Base-by-base conservation (phyloP, 2,113 vertebrate species). In the Channa argus region DNA sequence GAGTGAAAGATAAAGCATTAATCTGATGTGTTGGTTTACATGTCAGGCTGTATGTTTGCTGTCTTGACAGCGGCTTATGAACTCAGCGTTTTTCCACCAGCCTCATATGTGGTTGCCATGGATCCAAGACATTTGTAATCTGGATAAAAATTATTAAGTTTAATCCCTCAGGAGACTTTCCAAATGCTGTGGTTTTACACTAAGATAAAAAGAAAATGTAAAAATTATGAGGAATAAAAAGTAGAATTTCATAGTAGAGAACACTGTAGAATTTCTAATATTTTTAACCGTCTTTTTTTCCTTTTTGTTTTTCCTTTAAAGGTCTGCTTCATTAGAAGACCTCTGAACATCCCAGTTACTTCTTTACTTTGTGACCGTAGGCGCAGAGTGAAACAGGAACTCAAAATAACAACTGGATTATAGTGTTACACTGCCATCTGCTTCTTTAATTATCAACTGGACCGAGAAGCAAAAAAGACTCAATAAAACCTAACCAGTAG, bases 41-140 rank as follows among this genome's bases (percentile, higher is more conserved):
- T 39, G 63, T 61, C 47, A n/a, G 54, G 10, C 46, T 74, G 51
- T 36, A 13, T 64, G 13, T 77, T 62, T 61, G n/a, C 6, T 41
- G 14, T 72, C 66, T 52, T 82, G 71, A 80, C 74, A 13, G 1
- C 63, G 59, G 63, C 45, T 78, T 62, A 64, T 64, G 69, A 66
- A 76, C 37, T 72, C 67, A 65, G 37, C 61, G 15, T 80, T 52
- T 71, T 69, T 37, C 74, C 54, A 49, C 56, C 61, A 14, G 61
- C 53, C 68, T 88, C 65, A 33, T 71, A 59, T 74, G 67, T 77
- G 74, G 80, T 84, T 87, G 66, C 84, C 82, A 84, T 87, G 86
- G 47, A 50, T 52, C 60, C 1, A 0, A 71, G 77, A 76, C 41
- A n/a, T 60, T 44, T 0, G 1, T 54, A 59, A 62, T 74, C 55